Evolutionary conservation across 2,797 vertebrate genomes (phyloP).

Genomic region (Ambastaia sidthimunki): DNA sequence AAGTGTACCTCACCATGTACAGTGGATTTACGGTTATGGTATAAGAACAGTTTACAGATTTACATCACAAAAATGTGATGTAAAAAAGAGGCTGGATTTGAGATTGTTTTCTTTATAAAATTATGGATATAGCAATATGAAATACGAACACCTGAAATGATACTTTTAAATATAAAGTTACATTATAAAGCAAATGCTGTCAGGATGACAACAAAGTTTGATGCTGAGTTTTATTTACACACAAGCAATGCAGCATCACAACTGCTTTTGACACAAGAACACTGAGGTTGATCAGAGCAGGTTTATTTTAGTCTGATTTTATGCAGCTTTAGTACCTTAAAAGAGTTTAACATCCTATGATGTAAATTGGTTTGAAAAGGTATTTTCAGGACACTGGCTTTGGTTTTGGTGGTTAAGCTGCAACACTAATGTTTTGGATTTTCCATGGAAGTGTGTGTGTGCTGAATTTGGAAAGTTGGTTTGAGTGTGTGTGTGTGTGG

Average conservation of each 20-base stretch:
- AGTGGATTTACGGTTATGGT: too few relatives aligned
- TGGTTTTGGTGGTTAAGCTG: background rate
- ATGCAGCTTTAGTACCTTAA: background rate
- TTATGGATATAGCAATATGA: too few relatives aligned
- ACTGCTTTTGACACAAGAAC: background rate
- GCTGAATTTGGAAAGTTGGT: constrained; percentile 4
- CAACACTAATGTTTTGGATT: background rate
- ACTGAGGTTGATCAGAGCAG: background rate
- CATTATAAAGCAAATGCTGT: too few relatives aligned
- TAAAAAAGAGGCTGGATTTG: too few relatives aligned
- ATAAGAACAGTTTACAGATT: too few relatives aligned
- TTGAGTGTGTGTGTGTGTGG: constrained; percentile 16
- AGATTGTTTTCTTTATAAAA: too few relatives aligned
- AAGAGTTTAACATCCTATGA: background rate
- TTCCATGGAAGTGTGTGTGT: constrained; percentile 30
- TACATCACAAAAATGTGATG: too few relatives aligned
- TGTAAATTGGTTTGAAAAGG: background rate
- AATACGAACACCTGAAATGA: too few relatives aligned
- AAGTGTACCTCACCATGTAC: too few relatives aligned
- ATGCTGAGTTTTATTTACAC: too few relatives aligned
- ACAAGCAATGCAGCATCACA: background rate
- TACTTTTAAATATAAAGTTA: too few relatives aligned
- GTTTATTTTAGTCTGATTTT: background rate
- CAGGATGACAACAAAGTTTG: too few relatives aligned
- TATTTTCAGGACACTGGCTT: constrained; percentile 1